Evolutionary conservation across 2,888 invertebrate species (phyloP).

Genomic region (Trissolcus japonicus): DNA sequence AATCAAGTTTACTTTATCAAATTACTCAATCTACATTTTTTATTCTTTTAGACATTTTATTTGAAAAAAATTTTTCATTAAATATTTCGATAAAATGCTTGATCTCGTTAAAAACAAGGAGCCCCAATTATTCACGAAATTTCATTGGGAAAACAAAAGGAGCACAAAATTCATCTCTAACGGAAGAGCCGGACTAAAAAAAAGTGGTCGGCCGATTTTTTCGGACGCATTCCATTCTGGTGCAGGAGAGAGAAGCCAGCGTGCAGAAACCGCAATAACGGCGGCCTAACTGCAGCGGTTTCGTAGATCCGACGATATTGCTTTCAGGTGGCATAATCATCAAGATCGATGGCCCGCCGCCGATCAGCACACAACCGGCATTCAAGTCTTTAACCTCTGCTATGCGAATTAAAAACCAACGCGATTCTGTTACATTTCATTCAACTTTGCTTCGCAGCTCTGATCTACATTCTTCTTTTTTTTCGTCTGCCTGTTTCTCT

Average conservation of each 20-base stretch:
- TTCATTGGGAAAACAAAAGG: too few relatives aligned
- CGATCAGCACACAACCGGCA: slow-evolving; percentile 36
- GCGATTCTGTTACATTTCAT: slow-evolving; percentile 10
- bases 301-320: slow-evolving; percentile 58
- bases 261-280: slow-evolving; percentile 52
- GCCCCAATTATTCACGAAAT: too few relatives aligned
- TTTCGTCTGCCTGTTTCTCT: not conserved
- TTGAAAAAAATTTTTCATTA: too few relatives aligned
- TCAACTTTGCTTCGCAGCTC: slow-evolving; percentile 9
- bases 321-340: slow-evolving; percentile 56
- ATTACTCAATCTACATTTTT: too few relatives aligned
- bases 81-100: too few relatives aligned
- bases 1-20: too few relatives aligned
- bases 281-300: slow-evolving; percentile 55
- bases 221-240: slow-evolving; percentile 46
- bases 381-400: slow-evolving; percentile 52
- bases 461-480: slow-evolving; percentile 9
- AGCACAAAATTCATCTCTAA: not conserved
- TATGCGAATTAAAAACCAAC: slow-evolving; percentile 44
- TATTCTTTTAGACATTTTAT: too few relatives aligned
- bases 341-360: slow-evolving; percentile 50
- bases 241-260: slow-evolving; percentile 34
- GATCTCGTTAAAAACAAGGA: too few relatives aligned
- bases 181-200: slow-evolving; percentile 2
- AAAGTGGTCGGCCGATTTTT: slow-evolving; percentile 27